A percentile compares a stretch with the other conserved stretches of the same genome.
phyloP scores from a whole-genome alignment of 2,888 invertebrate species.

The Cheilosia variabilis region DNA sequence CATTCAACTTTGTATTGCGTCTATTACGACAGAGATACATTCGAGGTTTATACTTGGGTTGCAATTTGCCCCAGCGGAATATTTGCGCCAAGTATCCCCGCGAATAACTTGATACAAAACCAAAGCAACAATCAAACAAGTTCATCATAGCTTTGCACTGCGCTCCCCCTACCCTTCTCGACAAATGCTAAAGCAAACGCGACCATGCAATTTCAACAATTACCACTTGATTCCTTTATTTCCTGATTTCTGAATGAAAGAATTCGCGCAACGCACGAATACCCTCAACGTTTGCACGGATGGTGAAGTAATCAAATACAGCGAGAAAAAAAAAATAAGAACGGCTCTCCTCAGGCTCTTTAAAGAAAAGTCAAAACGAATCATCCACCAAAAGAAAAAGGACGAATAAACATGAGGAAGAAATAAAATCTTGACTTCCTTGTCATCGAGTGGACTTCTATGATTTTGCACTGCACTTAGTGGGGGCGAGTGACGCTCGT shows the following conservation, averaged over 20 bases:
- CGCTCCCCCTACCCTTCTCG: neutral
- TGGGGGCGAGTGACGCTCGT: constrained; percentile 54
- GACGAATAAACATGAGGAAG: constrained; percentile 36
- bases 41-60: no score
- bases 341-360: constrained; percentile 1
- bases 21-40: no score
- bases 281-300: constrained; percentile 44
- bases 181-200: neutral
- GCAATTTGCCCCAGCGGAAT: no score
- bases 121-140: no score
- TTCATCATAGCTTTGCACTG: neutral
- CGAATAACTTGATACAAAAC: no score
- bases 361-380: constrained; percentile 2
- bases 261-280: constrained; percentile 54
- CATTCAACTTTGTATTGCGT: no score
- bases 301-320: constrained; percentile 31
- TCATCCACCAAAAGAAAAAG: constrained; percentile 21
- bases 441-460: constrained; percentile 4
- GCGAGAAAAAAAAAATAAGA: constrained; percentile 3
- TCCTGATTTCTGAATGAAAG: constrained; percentile 24
- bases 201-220: constrained; percentile 42
- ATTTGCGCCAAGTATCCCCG: no score
- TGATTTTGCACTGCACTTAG: constrained; percentile 27
- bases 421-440: constrained; percentile 9
- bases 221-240: constrained; percentile 55